These are phyloP conservation scores for Nemotelus nigrinus DNA, from an alignment of 2,888 invertebrate species.

Conservation along the genomic window DNA sequence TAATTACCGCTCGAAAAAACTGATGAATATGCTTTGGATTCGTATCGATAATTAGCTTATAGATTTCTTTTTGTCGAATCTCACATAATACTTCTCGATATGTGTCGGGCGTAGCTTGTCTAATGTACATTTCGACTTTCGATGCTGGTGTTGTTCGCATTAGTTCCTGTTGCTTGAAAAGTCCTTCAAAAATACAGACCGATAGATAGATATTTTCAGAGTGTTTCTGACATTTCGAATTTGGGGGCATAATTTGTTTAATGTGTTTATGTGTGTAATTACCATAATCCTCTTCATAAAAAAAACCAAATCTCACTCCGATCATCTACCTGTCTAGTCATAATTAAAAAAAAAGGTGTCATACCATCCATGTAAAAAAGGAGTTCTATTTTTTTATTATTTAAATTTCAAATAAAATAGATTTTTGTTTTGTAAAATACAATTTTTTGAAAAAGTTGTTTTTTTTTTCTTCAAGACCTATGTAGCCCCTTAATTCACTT, in stretches of 20 bases:
- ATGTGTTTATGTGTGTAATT: slow-evolving; percentile 56
- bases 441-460: no score
- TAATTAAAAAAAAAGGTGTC: no score
- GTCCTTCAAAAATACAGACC: slow-evolving; percentile 65
- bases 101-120: slow-evolving; percentile 76
- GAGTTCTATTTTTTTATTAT: no score
- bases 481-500: no score
- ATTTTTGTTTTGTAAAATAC: no score
- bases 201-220: not conserved
- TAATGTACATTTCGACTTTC: slow-evolving; percentile 79
- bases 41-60: slow-evolving; percentile 88
- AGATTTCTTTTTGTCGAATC: slow-evolving; percentile 86
- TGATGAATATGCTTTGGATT: slow-evolving; percentile 82
- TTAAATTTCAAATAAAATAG: no score
- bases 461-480: no score
- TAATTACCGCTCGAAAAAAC: slow-evolving; percentile 87
- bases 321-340: no score
- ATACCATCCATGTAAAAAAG: no score
- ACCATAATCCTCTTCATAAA: slow-evolving; percentile 94
- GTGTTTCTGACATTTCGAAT: not conserved
- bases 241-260: slow-evolving; percentile 24
- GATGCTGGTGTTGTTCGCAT: slow-evolving; percentile 75
- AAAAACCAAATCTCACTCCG: slow-evolving; percentile 72
- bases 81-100: slow-evolving; percentile 73
- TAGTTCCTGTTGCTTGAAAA: slow-evolving; percentile 86